phyloP scores from a whole-genome alignment of 2,113 vertebrate species.

The Pardalotus punctatus region DNA sequence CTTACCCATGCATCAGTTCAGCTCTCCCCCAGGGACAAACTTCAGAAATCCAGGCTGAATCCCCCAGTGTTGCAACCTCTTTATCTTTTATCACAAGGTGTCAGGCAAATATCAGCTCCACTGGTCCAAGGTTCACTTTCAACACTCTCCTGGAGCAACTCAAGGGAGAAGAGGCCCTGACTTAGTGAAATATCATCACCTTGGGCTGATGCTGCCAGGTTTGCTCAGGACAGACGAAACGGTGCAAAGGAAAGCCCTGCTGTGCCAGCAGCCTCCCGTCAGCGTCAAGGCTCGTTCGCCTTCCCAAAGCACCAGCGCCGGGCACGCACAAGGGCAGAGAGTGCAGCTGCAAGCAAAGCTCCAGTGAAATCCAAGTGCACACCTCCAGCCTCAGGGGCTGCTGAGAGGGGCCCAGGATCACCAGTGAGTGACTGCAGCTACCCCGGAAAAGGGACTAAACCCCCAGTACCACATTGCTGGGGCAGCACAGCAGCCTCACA shows the following conservation, averaged over 20 bases:
- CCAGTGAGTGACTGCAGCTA: rapidly evolving
- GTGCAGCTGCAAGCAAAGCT: not conserved
- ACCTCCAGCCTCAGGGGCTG: not conserved
- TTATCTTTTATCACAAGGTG: not conserved
- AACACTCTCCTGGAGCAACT: not conserved
- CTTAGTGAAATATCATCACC: not conserved
- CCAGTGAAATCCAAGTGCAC: not conserved
- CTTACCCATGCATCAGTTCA: not conserved
- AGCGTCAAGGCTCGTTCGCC: rapidly evolving
- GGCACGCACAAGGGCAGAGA: not conserved
- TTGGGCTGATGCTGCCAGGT: not conserved
- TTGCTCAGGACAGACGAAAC: not conserved
- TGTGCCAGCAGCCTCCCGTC: not conserved
- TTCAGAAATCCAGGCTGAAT: not conserved
- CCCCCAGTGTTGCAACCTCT: not conserved
- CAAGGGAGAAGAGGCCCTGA: not conserved
- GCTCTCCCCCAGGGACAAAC: not conserved
- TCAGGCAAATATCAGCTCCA: not conserved
- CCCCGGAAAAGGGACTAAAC: not conserved
- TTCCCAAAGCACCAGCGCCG: not conserved
- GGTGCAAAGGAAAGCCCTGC: not conserved
- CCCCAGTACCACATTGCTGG: not conserved
- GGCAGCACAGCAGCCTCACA: rapidly evolving
- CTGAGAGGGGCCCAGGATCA: not conserved
- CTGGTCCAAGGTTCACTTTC: not conserved